Percentiles rank a stretch among this genome's conserved stretches.
Conservation (phyloP, 2,888 invertebrate species). For the Agrochola lota region DNA sequence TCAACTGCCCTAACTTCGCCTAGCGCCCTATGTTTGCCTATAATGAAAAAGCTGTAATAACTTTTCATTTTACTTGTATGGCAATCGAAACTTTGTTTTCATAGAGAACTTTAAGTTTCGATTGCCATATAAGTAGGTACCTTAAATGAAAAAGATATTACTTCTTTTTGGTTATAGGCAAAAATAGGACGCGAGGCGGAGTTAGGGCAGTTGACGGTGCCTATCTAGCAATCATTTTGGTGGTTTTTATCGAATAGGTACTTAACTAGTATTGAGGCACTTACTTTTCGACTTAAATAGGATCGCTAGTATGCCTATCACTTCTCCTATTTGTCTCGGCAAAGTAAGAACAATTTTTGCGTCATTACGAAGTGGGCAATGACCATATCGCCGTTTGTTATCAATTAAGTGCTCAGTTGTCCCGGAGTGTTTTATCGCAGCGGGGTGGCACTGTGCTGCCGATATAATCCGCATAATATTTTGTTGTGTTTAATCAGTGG, state of each 20-base stretch:
- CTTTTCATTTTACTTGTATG: no score
- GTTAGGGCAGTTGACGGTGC: no score
- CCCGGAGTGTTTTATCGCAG: slow-evolving; percentile 50
- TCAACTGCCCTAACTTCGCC: no score
- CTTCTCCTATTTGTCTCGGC: slow-evolving; percentile 13
- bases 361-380: slow-evolving; percentile 56
- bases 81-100: no score
- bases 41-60: no score
- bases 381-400: slow-evolving; percentile 55
- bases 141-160: no score
- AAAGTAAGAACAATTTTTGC: slow-evolving; percentile 59
- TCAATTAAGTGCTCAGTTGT: slow-evolving; percentile 63
- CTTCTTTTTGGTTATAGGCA: no score
- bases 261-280: slow-evolving; percentile 2
- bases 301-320: slow-evolving; percentile 11
- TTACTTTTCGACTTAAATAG: background rate
- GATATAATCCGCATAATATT: slow-evolving; percentile 52
- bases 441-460: slow-evolving; percentile 36
- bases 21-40: no score
- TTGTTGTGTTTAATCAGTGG: slow-evolving; percentile 47
- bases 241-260: background rate
- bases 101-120: no score
- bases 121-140: no score
- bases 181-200: no score
- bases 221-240: slow-evolving; percentile 1